Percentiles rank a stretch among this genome's conserved stretches.
Evolutionary conservation across 1,140 invertebrate genomes (phyloP).

Genomic region (Heliconius hewitsoni): DNA sequence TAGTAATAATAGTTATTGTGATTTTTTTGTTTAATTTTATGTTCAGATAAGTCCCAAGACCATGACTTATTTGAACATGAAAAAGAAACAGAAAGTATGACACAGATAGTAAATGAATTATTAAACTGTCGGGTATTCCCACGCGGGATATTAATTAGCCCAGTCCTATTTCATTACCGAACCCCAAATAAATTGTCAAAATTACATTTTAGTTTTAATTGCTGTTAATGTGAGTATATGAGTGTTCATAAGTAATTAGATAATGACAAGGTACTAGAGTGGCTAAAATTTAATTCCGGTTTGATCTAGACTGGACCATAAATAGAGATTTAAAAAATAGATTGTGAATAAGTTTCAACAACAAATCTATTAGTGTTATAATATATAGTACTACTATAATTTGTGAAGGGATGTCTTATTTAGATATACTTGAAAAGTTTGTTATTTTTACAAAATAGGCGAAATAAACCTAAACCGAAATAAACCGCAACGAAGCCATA

Average conservation of each 20-base stretch:
- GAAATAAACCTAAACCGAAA: neutral
- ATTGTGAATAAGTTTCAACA: no score
- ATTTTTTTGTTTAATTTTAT: no score
- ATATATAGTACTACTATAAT: no score
- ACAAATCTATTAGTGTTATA: no score
- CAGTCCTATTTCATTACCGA: neutral
- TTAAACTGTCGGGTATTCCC: constrained; percentile 1
- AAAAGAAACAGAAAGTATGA: no score
- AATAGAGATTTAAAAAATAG: neutral
- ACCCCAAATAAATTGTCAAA: neutral
- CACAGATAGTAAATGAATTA: neutral
- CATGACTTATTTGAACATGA: no score
- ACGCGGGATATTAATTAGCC: neutral
- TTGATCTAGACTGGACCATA: neutral
- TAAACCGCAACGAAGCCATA: constrained; percentile 16
- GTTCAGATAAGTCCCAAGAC: no score
- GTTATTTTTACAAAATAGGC: neutral
- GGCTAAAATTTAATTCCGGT: neutral
- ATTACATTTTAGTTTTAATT: neutral
- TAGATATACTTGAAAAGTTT: neutral
- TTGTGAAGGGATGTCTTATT: neutral
- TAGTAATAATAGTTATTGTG: no score
- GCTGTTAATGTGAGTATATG: neutral
- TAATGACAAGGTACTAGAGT: neutral
- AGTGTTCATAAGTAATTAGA: neutral